phyloP scores from a whole-genome alignment of 2,888 invertebrate genomes.

The Pinctada fucata region DNA sequence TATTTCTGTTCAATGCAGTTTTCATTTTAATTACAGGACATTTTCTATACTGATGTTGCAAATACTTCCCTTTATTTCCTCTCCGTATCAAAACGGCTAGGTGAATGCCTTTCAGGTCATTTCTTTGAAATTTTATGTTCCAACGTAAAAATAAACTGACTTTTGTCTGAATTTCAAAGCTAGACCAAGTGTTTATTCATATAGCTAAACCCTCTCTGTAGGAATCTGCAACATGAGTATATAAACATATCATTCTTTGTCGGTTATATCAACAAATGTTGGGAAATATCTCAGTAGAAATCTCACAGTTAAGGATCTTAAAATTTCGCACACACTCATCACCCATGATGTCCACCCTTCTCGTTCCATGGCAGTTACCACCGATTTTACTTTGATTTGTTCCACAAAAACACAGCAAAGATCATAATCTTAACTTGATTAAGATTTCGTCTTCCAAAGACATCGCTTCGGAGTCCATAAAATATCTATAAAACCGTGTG shows the following conservation, averaged over 20 bases:
- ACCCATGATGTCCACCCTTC: not conserved
- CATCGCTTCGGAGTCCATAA: not conserved
- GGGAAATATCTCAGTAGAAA: not conserved
- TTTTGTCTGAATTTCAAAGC: too few species aligned
- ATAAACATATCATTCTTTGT: not conserved
- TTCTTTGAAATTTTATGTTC: not conserved
- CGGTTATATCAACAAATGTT: not conserved
- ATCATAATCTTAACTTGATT: not conserved
- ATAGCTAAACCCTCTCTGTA: not conserved
- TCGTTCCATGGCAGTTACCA: not conserved
- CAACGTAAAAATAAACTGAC: too few species aligned
- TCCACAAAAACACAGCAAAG: not conserved
- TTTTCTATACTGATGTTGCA: too few species aligned
- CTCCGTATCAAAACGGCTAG: too few species aligned
- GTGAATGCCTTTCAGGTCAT: not conserved
- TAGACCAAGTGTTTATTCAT: not conserved
- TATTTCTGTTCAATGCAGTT: too few species aligned
- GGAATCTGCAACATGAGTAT: not conserved
- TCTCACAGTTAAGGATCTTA: not conserved
- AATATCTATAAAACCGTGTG: not conserved
- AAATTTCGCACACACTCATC: not conserved
- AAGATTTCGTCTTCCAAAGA: not conserved
- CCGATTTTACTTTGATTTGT: constrained; percentile 1
- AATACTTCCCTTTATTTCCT: too few species aligned
- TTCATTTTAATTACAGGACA: too few species aligned